Conservation (phyloP, 2,888 invertebrate genomes). For the Lamproptera curius region DNA sequence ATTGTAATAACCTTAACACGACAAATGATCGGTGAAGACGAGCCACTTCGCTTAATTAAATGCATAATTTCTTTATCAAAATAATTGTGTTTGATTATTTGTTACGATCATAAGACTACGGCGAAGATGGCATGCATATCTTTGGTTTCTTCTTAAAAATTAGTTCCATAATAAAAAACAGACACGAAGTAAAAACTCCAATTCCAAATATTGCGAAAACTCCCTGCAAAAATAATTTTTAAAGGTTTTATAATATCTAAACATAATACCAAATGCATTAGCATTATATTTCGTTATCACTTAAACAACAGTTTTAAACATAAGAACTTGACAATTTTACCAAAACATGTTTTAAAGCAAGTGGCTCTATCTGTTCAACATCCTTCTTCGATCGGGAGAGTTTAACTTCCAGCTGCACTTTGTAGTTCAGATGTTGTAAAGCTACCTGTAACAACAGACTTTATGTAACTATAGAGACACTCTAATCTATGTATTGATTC, state of each 20-base stretch:
- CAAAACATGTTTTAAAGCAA: constrained; percentile 49
- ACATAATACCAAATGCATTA: neutral
- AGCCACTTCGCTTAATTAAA: no score
- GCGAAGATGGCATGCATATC: neutral
- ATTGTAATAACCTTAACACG: no score
- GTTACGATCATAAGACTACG: neutral
- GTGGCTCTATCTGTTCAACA: constrained; percentile 42
- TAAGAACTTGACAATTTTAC: constrained; percentile 32
- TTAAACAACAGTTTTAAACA: neutral
- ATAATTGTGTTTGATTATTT: no score
- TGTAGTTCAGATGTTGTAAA: constrained; percentile 64
- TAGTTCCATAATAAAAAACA: constrained; percentile 11
- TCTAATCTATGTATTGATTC: no score
- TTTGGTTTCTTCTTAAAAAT: neutral
- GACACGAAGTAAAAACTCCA: constrained; percentile 6
- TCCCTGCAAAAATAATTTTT: constrained; percentile 20
- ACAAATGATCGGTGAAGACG: no score
- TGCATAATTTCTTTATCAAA: no score
- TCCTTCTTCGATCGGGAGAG: constrained; percentile 56
- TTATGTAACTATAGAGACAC: no score
- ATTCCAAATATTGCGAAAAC: constrained; percentile 16
- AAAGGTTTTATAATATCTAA: neutral
- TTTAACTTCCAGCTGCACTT: constrained; percentile 74
- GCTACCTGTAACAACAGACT: constrained; percentile 58
- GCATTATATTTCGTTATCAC: neutral